phyloP scores from a whole-genome alignment of 2,797 vertebrate species.

The Tarsius wallacei region DNA sequence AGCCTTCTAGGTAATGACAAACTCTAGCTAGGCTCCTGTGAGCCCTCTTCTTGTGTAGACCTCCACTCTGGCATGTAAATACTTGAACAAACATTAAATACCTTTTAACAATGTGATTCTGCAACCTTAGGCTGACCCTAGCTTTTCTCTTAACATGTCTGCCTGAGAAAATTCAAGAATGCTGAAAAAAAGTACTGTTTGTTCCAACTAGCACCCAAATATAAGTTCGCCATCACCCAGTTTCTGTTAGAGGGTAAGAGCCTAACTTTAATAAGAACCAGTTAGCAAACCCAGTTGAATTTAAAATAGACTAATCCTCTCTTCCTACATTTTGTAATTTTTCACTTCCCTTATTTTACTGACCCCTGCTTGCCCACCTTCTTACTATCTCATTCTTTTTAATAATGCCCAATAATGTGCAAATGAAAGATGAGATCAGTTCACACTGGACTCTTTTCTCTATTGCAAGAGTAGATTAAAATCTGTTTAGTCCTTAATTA shows the following conservation, averaged over 20 bases:
- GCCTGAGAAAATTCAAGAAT: neutral
- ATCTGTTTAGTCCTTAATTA: neutral
- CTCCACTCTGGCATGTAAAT: neutral
- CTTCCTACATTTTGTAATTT: neutral
- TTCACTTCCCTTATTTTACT: neutral
- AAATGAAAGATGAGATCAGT: neutral
- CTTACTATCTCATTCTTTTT: neutral
- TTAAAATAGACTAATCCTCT: neutral
- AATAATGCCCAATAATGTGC: neutral
- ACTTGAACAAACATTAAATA: neutral
- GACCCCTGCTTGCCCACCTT: neutral
- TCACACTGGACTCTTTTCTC: neutral
- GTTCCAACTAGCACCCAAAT: neutral
- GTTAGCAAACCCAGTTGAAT: neutral
- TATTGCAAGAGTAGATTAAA: neutral
- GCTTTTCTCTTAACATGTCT: neutral
- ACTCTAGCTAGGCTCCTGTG: neutral
- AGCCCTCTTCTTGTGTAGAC: neutral
- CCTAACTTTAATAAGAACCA: rapidly evolving
- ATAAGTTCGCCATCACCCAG: neutral
- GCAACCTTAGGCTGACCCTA: neutral
- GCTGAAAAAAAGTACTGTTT: neutral
- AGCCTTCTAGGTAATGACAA: neutral
- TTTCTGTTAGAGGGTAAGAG: rapidly evolving
- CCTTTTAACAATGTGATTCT: neutral